Base-by-base conservation (phyloP, 2,797 vertebrate species). In the Platyrinchus mystaceus region DNA sequence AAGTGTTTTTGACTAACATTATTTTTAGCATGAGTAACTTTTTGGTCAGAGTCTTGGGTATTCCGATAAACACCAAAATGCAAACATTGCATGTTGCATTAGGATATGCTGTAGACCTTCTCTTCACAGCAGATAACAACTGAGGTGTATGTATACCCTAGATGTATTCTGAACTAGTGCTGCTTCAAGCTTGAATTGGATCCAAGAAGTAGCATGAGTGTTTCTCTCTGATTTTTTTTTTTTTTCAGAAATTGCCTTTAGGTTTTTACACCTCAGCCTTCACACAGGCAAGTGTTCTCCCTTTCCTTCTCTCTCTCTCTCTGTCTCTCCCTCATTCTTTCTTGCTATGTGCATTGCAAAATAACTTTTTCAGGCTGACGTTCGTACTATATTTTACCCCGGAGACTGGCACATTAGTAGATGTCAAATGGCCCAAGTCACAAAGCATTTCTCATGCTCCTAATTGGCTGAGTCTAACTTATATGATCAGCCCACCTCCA, bases 191-290 rank as follows among this genome's bases (percentile, higher is more conserved):
- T 43, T 84, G 59, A 93, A 62, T 91, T 80, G 89, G 76, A 46
- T 84, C 41, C 75, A 75, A 77, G 53, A 66, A 56, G 23, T 12
- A 81, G 3, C 13, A 49, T 34, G 10, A 81, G 43, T 27, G 5
- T 43, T 95, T 75, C 30, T 75, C 11, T 80, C 21, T 78, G 28
- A 15, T 60, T 6, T 46, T 36, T 74, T 63, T 69, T n/a, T 50
- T 55, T 59, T 2, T 27, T 34, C 9, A 70, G 41, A 89, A 66
- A 80, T 68, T 93, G 28, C n/a, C 37, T 81, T 71, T 32, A 58
- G 71, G 9, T 64, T 91, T 91, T 95, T 68, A 63, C 64, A 89
- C 63, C 49, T 78, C 67, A 66, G 34, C 28, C 24, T 85, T 77
- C 71, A 56, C 20, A 50, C 2, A 79, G 26, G 26, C n/a, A 89